These are phyloP conservation scores for Mactromeris polynyma DNA, from an alignment of 2,888 invertebrate species.

Conservation along the genomic window DNA sequence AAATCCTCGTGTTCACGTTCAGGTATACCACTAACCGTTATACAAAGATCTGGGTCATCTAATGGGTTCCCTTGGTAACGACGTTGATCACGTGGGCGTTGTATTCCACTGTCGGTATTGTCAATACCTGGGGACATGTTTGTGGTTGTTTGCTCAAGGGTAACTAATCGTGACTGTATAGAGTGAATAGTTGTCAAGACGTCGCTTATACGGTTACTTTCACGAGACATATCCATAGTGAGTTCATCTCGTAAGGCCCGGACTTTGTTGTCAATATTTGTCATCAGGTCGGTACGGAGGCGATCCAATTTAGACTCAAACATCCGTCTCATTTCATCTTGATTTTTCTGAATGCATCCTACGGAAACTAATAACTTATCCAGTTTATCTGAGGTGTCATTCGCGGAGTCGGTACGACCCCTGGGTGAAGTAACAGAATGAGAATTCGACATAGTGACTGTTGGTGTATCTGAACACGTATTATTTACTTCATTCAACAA, in stretches of 20 bases:
- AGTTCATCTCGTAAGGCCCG: conserved; percentile 41
- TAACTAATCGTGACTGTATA: conserved; percentile 27
- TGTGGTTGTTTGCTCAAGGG: not conserved
- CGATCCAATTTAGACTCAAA: conserved; percentile 47
- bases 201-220: conserved; percentile 37
- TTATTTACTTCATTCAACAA: not conserved
- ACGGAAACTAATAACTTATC: not conserved
- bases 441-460: not conserved
- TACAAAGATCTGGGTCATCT: conserved; percentile 13
- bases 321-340: conserved; percentile 36
- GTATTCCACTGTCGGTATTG: not conserved
- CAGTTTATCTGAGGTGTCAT: not conserved
- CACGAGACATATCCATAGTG: conserved; percentile 28
- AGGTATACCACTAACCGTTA: conserved; percentile 25
- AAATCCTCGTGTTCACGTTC: conserved; percentile 11
- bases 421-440: not conserved
- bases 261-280: conserved; percentile 41
- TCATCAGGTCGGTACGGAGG: conserved; percentile 38
- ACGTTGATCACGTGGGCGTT: too few species aligned
- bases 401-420: not conserved
- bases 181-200: conserved; percentile 38
- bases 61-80: not conserved
- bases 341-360: not conserved
- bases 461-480: not conserved
- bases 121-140: not conserved